phyloP scores from a whole-genome alignment of 2,888 invertebrate species.

The Papilio gigon region DNA sequence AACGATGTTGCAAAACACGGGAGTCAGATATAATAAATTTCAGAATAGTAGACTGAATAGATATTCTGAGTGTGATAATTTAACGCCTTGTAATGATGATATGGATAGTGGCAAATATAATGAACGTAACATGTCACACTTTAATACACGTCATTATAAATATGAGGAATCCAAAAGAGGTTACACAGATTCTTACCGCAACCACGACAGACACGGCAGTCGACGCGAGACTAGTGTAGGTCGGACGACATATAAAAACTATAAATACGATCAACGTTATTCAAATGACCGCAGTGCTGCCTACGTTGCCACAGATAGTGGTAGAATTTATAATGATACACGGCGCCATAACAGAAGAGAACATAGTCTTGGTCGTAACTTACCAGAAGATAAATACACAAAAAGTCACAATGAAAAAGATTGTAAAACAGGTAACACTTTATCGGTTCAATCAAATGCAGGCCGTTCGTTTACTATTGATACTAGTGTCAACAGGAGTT shows the following conservation, averaged over 20 bases:
- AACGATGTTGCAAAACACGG: conserved; percentile 41
- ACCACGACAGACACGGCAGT: conserved; percentile 55
- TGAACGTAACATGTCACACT: conserved; percentile 49
- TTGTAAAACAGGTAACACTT: conserved; percentile 47
- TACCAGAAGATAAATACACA: conserved; percentile 42
- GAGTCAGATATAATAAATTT: conserved; percentile 48
- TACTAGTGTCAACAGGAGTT: conserved; percentile 68
- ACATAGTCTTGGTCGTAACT: conserved; percentile 52
- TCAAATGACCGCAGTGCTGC: conserved; percentile 45
- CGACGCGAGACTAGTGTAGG: conserved; percentile 50
- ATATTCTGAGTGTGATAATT: conserved; percentile 57
- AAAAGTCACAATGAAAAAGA: conserved; percentile 42
- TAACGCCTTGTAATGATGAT: conserved; percentile 51
- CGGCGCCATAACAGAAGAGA: conserved; percentile 52
- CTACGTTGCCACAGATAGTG: conserved; percentile 45
- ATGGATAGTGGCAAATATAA: conserved; percentile 55
- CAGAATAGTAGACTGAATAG: conserved; percentile 67
- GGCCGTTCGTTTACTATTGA: conserved; percentile 69
- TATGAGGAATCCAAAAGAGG: conserved; percentile 48
- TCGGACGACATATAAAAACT: conserved; percentile 47
- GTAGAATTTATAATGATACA: conserved; percentile 49
- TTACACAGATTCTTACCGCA: conserved; percentile 49
- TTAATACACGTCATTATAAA: conserved; percentile 46
- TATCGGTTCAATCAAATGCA: conserved; percentile 57
- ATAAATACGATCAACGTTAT: conserved; percentile 47